Evolutionary conservation across 2,888 invertebrate genomes (phyloP), one percentile per base, ranked within the genome.

Genomic region (Tachystola acroxantha): DNA sequence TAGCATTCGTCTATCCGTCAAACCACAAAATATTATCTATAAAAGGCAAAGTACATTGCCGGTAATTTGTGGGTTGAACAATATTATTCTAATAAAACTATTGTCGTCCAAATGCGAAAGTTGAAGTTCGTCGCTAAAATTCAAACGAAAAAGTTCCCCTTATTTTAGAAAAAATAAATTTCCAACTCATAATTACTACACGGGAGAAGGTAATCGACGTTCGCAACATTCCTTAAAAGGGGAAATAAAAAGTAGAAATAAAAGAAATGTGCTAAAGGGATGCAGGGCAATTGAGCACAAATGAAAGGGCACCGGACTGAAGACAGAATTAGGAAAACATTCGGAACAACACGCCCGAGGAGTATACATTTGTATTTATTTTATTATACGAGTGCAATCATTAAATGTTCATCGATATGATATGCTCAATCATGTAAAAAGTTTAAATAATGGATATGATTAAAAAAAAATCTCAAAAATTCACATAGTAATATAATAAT

Each of bases 241-340:
- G 64, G 56, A 52, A 64, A 64, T 57, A 65, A 73, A 74, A 74
- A 67, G 63, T 64, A 62, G 49, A 62, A 71, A 76, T 76, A 76
- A 81, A 82, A 81, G 80, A 80, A 85, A 80, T 71, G 74, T 67
- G 71, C 71, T 54, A 73, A 75, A 78, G 78, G 78, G 79, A 74
- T 72, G 72, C 71, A 67, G 64, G 64, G 74, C 79, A 73, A 84
- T 82, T 75, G 78, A 64, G 71, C 66, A 64, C 74, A 70, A 76
- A 80, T 79, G 74, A 77, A 78, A 76, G 81, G 81, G 79, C 74
- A 65, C 65, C 62, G 71, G 72, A 68, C 74, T 57, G 52, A 54
- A 64, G 52, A 64, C 62, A 53, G 64, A 73, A 75, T 79, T 80
- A 79, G 70, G 67, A 66, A 78, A 76, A 79, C 70, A 72, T 72